Conservation (phyloP, 2,888 invertebrate genomes). For the Lampropteryx suffumata region DNA sequence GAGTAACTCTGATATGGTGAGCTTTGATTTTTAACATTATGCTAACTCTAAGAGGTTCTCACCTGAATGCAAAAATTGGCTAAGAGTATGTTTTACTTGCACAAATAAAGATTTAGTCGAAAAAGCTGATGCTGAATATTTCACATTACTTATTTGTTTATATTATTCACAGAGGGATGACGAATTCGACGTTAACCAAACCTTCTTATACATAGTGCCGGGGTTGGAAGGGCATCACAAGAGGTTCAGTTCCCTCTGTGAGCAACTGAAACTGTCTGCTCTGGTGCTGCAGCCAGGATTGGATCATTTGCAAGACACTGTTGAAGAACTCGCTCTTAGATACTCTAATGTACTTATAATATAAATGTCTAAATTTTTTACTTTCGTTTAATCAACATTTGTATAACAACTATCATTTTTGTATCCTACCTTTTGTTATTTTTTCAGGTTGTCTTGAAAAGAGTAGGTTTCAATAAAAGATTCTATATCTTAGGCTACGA, state of each 20-base stretch:
- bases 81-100: too few relatives aligned
- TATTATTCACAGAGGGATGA: slow-evolving; percentile 45
- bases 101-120: too few relatives aligned
- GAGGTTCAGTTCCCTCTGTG: slow-evolving; percentile 46
- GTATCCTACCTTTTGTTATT: background rate
- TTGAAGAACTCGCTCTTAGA: slow-evolving; percentile 44
- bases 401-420: too few relatives aligned
- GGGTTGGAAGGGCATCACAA: slow-evolving; percentile 53
- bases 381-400: too few relatives aligned
- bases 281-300: slow-evolving; percentile 52
- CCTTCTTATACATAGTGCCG: slow-evolving; percentile 51
- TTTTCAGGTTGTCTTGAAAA: slow-evolving; percentile 47
- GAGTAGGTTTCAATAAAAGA: slow-evolving; percentile 34
- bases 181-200: slow-evolving; percentile 42
- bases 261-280: slow-evolving; percentile 51
- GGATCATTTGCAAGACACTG: slow-evolving; percentile 40
- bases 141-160: background rate
- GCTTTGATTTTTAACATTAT: background rate
- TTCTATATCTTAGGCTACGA: slow-evolving; percentile 61
- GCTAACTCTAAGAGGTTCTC: too few relatives aligned
- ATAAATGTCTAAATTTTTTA: too few relatives aligned
- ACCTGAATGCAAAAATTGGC: too few relatives aligned
- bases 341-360: slow-evolving; percentile 34
- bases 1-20: slow-evolving; percentile 23
- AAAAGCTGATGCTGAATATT: too few relatives aligned